Base-by-base conservation (phyloP, 1,140 invertebrate genomes). In the Metaphire vulgaris region DNA sequence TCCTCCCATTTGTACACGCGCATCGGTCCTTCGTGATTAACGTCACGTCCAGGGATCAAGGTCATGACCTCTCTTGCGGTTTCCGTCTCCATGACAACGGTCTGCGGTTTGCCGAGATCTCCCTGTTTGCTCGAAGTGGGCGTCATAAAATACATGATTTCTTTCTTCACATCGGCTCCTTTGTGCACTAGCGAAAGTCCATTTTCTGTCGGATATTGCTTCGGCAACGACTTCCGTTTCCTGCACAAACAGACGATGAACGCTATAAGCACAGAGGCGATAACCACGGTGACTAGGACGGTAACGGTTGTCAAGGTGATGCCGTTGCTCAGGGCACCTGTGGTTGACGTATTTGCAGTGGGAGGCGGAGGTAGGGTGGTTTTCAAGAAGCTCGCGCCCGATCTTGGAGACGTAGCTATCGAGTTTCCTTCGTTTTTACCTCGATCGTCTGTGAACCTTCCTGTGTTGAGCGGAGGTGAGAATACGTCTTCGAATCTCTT, bases 21-120 rank as follows among this genome's bases (percentile, higher is more conserved):
- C 28, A 75, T 29, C 12, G 77, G 77, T 30, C 77, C 77, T 56
- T 78, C 77, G 73, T 78, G 77, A 65, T 78, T 78, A 26, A 78
- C 71, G 41, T 78, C 77, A 6, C 77, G 41, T 15, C 77, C 77
- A 14, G 77, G 74, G 30, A 78, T 65, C n/a, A 78, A 29, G 29
- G 77, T 66, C 74, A 78, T 75, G 16, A 30, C 66, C 28, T 73
- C 72, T n/a, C 72, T n/a, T 26, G 41, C 28, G 6, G 26, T 71
- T 30, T 2, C 69, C 69, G 30, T 0, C 69, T 26, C 33, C n/a
- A 71, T 2, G 67, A 30, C 67, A 30, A 26, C 67, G 69, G 30
- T 1, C 30, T 71, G 29, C 69, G 41, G 41, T 56, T 56, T 56
- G 6, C 41, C 41, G 21, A 56, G 41, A 21, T 56, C 41, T 6